Evolutionary conservation across 2,888 invertebrate species (phyloP).

Genomic region (Alentia gelatinosa): DNA sequence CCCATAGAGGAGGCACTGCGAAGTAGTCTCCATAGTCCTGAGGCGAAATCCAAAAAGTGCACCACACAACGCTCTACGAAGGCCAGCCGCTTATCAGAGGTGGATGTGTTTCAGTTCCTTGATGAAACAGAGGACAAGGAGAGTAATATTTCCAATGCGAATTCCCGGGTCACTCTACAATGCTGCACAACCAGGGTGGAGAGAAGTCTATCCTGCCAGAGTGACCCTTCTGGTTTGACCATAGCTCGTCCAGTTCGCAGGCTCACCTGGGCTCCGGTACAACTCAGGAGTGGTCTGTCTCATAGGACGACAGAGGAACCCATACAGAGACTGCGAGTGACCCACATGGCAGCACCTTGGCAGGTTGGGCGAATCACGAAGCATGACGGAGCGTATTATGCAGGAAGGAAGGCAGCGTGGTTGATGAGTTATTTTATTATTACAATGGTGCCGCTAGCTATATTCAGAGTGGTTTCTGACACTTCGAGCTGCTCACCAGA

Average conservation of each 20-base stretch:
- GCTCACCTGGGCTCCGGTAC: no score
- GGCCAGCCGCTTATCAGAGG: not conserved
- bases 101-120: constrained; percentile 28
- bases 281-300: no score
- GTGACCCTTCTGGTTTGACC: not conserved
- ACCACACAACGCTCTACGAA: not conserved
- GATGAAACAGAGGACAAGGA: not conserved
- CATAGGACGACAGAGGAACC: no score
- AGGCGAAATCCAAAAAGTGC: not conserved
- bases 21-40: not conserved
- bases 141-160: not conserved
- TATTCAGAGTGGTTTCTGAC: not conserved
- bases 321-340: no score
- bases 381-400: not conserved
- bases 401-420: not conserved
- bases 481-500: not conserved
- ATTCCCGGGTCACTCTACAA: not conserved
- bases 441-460: not conserved
- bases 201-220: not conserved
- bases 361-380: not conserved
- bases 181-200: not conserved
- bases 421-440: not conserved
- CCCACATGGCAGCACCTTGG: no score
- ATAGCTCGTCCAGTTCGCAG: not conserved
- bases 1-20: not conserved